Base-by-base conservation (phyloP, 2,797 vertebrate species). In the Rousettus madagascariensis region DNA sequence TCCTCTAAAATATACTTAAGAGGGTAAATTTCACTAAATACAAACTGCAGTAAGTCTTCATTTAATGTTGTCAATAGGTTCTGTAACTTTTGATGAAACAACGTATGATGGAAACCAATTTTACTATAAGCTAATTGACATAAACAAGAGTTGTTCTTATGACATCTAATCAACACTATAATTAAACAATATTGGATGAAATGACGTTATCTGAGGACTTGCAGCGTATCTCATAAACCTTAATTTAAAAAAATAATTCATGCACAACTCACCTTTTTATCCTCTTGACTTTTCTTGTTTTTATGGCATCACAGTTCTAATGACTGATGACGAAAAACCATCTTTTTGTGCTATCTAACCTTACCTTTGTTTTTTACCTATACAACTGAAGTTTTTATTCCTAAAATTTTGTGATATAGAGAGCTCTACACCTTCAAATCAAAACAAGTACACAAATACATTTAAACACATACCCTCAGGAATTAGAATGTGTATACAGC, bases 331-430 rank as follows among this genome's bases (percentile, higher is more conserved):
- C 74, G n/a, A 86, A n/a, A 85, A 91, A 49, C 28, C 51, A 79
- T 89, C 22, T 78, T 78, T 79, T 57, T 49, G 30, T 77, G 26
- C 53, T 95, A 61, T 33, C 36, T 89, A 84, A 74, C 28, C 51
- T 96, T 83, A 95, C 65, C 75, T 92, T 89, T 83, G n/a, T 5
- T 46, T 96, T 96, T 92, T 94, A 97, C 85, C 65, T 65, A 68
- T 30, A 59, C 59, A 16, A 74, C 22, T 49, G 78, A 80, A 24
- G 38, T 61, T 90, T 89, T 92, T 96, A 89, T 74, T 96, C 83
- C 69, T 93, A 94, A 61, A 19, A 92, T 95, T 65, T 79, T 11
- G 15, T 86, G 61, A 11, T 83, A 22, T 30, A 87, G 43, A 86
- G 69, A 72, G 26, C 12, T 65, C 12, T 87, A 77, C 59, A 33